A percentile compares a stretch with the other conserved stretches of the same genome.
Evolutionary conservation across 2,797 vertebrate species (phyloP).

Genomic region (Pangasius macronema): DNA sequence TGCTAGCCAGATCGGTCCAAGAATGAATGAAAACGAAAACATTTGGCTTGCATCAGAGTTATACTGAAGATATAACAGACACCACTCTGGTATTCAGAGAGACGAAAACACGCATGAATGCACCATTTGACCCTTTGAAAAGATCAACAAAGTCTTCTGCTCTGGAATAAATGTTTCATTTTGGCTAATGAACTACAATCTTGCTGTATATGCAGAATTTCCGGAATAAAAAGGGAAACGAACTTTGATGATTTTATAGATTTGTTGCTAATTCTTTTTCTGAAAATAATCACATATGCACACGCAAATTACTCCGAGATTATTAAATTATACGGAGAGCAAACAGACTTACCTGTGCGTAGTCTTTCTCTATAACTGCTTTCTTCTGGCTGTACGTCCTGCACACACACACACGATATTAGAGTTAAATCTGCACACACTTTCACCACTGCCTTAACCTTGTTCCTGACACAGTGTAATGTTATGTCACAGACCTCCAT

Average conservation of each 20-base stretch:
- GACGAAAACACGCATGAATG: neutral
- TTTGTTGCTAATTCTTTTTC: neutral
- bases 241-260: neutral
- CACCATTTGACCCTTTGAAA: neutral
- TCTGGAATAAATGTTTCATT: neutral
- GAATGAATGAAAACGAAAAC: conserved; percentile 18
- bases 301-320: conserved; percentile 5
- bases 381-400: conserved; percentile 95
- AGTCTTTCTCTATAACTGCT: conserved; percentile 90
- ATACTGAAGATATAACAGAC: neutral
- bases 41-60: conserved; percentile 10
- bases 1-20: neutral
- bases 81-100: neutral
- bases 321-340: neutral
- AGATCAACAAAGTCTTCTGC: neutral
- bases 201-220: too few relatives aligned
- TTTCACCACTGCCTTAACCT: neutral
- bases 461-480: neutral
- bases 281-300: neutral
- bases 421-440: neutral
- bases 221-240: neutral
- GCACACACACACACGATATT: conserved; percentile 27
- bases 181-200: neutral
- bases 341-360: conserved; percentile 87
- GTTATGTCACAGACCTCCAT: conserved; percentile 15